phyloP scores from a whole-genome alignment of 35 echinoderm and acorn worm genomes.

The Antedon bifida region DNA sequence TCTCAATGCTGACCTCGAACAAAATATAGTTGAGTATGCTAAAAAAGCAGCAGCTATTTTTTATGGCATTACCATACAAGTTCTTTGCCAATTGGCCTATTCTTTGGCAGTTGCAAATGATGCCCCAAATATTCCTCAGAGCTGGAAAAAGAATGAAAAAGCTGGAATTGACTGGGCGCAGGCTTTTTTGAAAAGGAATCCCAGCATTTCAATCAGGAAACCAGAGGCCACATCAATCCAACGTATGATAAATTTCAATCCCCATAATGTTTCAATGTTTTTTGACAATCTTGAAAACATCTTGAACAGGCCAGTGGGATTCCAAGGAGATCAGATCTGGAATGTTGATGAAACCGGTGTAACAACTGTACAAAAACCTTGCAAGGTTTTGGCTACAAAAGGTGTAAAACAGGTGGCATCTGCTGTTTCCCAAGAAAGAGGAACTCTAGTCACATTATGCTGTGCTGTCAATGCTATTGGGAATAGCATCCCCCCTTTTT shows the following conservation, averaged over 20 bases:
- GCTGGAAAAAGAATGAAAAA: not conserved
- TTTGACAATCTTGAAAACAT: conserved; percentile 19
- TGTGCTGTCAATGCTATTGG: conserved; percentile 12
- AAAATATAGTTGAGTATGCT: too few relatives aligned
- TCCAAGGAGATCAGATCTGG: conserved; percentile 15
- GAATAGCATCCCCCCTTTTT: conserved; percentile 8
- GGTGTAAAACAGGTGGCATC: not conserved
- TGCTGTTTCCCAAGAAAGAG: conserved; percentile 3
- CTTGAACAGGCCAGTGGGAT: not conserved
- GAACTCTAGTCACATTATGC: conserved; percentile 6
- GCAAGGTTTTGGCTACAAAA: not conserved
- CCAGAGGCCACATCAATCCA: conserved; percentile 9
- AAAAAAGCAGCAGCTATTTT: too few relatives aligned
- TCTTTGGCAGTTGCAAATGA: too few relatives aligned
- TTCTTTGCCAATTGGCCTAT: too few relatives aligned
- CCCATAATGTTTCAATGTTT: conserved; percentile 6
- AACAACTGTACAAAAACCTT: not conserved
- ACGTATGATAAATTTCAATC: conserved; percentile 11
- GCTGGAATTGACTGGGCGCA: conserved; percentile 5
- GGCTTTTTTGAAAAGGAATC: conserved; percentile 6
- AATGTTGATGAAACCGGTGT: conserved; percentile 25
- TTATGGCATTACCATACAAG: too few relatives aligned
- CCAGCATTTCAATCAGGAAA: conserved; percentile 8
- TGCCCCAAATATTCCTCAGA: not conserved
- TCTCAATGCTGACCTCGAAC: too few relatives aligned